Percentiles rank a stretch among this genome's conserved stretches.
These are phyloP conservation scores for Aphelinus atriplicis DNA, from an alignment of 1,140 invertebrate genomes.

Conservation along the genomic window DNA sequence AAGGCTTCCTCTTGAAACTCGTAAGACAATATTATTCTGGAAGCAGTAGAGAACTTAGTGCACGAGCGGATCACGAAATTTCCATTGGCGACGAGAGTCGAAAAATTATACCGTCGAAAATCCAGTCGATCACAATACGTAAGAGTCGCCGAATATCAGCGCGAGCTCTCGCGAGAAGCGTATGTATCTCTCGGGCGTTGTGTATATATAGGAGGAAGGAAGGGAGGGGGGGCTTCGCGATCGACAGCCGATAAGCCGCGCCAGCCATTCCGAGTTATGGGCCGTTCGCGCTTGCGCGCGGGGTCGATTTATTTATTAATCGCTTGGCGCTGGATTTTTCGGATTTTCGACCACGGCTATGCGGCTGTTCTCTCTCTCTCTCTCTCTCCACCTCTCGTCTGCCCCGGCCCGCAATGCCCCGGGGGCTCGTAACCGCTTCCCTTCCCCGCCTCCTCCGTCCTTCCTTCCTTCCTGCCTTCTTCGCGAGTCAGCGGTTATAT, in stretches of 20 bases:
- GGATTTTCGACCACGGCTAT: background rate
- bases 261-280: slow-evolving; percentile 59
- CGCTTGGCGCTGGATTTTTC: slow-evolving; percentile 36
- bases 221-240: slow-evolving; percentile 48
- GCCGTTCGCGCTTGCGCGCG: slow-evolving; percentile 33
- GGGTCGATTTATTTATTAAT: slow-evolving; percentile 45
- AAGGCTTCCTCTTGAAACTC: no score
- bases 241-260: slow-evolving; percentile 54
- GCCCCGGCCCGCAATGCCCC: slow-evolving; percentile 13
- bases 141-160: no score
- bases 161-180: no score
- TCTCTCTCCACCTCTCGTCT: no score
- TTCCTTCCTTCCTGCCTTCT: slow-evolving; percentile 8
- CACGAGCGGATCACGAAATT: no score
- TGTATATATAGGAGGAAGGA: background rate
- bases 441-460: slow-evolving; percentile 13
- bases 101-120: no score
- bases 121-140: no score
- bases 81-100: no score
- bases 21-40: no score
- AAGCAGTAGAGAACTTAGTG: no score
- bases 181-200: no score
- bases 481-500: background rate
- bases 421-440: slow-evolving; percentile 38
- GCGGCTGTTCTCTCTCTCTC: no score